phyloP scores from a whole-genome alignment of 2,113 vertebrate species.

The Plestiodon gilberti region DNA sequence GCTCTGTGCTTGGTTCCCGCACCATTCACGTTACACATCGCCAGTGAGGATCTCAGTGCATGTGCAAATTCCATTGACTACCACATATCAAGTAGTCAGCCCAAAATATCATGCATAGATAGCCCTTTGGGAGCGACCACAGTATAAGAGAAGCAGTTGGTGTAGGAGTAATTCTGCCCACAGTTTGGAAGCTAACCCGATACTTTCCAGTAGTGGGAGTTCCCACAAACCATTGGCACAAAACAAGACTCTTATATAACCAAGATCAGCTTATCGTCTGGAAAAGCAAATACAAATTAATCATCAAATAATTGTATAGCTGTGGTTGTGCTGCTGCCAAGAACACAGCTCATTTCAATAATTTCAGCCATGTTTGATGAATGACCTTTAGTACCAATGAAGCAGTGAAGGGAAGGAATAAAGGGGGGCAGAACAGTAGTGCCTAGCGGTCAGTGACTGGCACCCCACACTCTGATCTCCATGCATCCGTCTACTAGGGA shows the following conservation, averaged over 20 bases:
- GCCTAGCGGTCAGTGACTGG: too few species aligned
- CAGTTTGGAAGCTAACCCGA: not conserved
- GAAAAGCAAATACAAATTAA: slow-evolving; percentile 12
- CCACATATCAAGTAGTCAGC: not conserved
- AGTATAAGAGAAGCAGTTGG: slow-evolving; percentile 1
- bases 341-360: not conserved
- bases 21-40: not conserved
- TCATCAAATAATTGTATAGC: not conserved
- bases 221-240: not conserved
- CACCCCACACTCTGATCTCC: too few species aligned
- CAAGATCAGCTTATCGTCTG: not conserved
- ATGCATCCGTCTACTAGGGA: too few species aligned
- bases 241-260: not conserved
- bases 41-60: not conserved
- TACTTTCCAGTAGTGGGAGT: not conserved
- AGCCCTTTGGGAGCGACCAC: slow-evolving; percentile 12
- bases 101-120: not conserved
- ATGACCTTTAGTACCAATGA: not conserved
- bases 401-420: too few species aligned
- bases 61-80: slow-evolving; percentile 20
- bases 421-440: too few species aligned
- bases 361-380: not conserved
- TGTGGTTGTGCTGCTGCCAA: not conserved
- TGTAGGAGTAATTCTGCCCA: not conserved
- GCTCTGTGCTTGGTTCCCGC: slow-evolving; percentile 35